phyloP scores from a whole-genome alignment of 2,113 vertebrate species.

The Stomatorhinus ivindoensis region DNA sequence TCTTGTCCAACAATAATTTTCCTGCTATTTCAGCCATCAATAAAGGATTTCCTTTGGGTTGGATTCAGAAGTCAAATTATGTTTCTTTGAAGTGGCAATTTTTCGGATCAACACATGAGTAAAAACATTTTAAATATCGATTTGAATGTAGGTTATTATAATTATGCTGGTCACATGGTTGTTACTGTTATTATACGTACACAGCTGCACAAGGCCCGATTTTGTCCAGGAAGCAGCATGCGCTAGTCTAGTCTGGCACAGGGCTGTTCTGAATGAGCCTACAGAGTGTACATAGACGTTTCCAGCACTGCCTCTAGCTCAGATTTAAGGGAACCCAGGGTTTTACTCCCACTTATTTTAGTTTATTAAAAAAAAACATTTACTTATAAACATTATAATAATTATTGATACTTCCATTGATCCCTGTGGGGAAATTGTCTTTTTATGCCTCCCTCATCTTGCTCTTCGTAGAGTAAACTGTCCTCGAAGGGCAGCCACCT shows the following conservation, averaged over 20 bases:
- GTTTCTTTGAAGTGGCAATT: not conserved
- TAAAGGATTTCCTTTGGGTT: not conserved
- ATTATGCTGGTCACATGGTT: not conserved
- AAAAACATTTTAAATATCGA: not conserved
- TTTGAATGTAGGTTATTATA: not conserved
- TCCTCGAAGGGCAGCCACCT: too few species aligned
- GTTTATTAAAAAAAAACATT: not conserved
- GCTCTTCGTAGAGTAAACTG: too few species aligned
- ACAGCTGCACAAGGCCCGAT: not conserved
- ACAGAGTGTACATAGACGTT: not conserved
- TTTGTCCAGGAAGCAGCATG: not conserved
- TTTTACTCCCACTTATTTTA: not conserved
- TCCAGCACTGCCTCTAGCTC: not conserved
- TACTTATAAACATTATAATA: not conserved
- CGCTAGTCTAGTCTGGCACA: not conserved
- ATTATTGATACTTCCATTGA: too few species aligned
- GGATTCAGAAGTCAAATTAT: not conserved
- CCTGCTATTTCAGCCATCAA: not conserved
- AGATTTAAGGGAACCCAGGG: too few species aligned
- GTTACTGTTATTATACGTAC: not conserved
- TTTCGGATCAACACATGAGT: not conserved
- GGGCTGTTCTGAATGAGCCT: not conserved
- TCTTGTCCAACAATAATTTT: not conserved
- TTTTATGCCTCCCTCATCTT: too few species aligned
- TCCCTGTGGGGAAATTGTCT: too few species aligned